phyloP scores from a whole-genome alignment of 2,888 invertebrate genomes.

The Mesochorus sp. region DNA sequence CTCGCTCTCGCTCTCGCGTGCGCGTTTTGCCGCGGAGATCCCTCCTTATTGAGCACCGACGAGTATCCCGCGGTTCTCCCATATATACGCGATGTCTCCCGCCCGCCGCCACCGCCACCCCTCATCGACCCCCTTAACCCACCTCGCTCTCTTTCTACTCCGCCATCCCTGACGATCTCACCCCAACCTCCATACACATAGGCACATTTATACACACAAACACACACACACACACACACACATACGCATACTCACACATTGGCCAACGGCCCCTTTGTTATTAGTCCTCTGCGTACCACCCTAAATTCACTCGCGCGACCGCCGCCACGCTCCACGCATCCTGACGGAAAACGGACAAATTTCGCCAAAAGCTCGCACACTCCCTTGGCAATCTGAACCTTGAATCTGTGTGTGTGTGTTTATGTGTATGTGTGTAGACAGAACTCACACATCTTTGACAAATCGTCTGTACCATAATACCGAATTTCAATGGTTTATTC shows the following conservation, averaged over 20 bases:
- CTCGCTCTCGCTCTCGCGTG: no score
- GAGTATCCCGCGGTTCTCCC: constrained; percentile 43
- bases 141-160: constrained; percentile 25
- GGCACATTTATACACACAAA: not conserved
- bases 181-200: constrained; percentile 10
- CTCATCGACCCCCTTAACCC: constrained; percentile 32
- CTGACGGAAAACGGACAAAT: constrained; percentile 70
- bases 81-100: constrained; percentile 24
- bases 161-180: constrained; percentile 44
- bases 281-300: constrained; percentile 76
- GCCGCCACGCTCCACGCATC: constrained; percentile 37
- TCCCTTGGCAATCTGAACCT: not conserved
- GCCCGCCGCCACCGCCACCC: not conserved
- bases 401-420: not conserved
- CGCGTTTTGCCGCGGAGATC: constrained; percentile 42
- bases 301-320: constrained; percentile 76
- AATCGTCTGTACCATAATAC: not conserved
- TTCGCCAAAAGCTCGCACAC: constrained; percentile 64
- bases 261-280: constrained; percentile 73
- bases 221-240: constrained; percentile 2
- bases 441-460: not conserved
- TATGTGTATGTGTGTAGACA: no score
- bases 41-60: constrained; percentile 56
- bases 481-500: not conserved
- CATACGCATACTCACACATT: constrained; percentile 15